Evolutionary conservation across 2,113 vertebrate species (phyloP), one percentile per base, ranked within the genome.

Genomic region (Thermophis baileyi): DNA sequence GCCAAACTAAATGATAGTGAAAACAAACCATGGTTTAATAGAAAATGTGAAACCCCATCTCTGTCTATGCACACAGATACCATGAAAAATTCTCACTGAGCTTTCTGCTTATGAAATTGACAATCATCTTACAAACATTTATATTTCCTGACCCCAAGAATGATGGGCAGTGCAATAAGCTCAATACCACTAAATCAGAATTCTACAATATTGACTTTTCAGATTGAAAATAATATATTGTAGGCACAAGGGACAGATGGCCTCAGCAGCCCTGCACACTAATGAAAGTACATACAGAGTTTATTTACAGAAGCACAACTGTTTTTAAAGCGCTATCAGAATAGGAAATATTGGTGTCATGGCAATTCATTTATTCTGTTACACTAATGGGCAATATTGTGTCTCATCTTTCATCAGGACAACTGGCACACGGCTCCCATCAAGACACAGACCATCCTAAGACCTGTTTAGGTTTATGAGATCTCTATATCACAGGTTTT

Each of bases 81-180:
- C 16, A 27, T 50, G 24, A 87, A 14, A 49, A 47, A 27, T 8
- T 49, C 44, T 47, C 53, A 50, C 46, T 50, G 20, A 87, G 54
- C 54, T 60, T 20, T 69, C 22, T 30, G 49, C 63, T 81, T 24
- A 54, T 16, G n/a, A 91, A 74, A 91, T 63, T 40, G 85, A 40
- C 91, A 87, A 60, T 63, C 44, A 35, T 3, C 46, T 60, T 60
- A 60, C 53, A 60, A 55, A 44, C 1, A 12, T 86, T 85, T 81
- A 91, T 85, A 87, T 91, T 60, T 47, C 54, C 85, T 92, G 85
- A 63, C 55, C n/a, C 8, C 55, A 88, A 88, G 91, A 92, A 88
- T 69, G 46, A 88, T 27, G 30, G 55, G 30, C 40, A 57, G 30
- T 49, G 22, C 49, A 91, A 63, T 54, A 63, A 88, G 49, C 51